Base-by-base conservation (phyloP, 37 sponge, comb jelly and placozoan species). In the Ianthella basta region DNA sequence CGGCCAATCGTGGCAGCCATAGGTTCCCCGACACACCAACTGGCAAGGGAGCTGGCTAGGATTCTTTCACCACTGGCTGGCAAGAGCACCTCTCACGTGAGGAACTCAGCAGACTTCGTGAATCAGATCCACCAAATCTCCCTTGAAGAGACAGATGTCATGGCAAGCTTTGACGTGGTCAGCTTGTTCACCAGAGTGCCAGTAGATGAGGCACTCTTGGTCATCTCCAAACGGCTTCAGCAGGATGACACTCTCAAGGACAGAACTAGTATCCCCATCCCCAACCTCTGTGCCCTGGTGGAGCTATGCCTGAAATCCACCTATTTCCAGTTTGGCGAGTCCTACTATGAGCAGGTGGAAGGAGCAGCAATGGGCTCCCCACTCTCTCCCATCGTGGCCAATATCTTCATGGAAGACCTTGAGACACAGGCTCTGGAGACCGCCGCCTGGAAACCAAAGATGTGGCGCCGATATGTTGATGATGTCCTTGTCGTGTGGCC, bases 181-280 rank as follows among this genome's bases (percentile, higher is more conserved):
- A 56, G 61, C 41, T 61, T 81, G 6, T 81, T 59, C 41, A 81
- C 81, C 14, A 81, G 32, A 24, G 61, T 81, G 12, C 81, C 81
- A 59, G 61, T 81, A 5, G 61, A 59, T 33, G 81, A 27, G 23
- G 81, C 81, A 14, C 81, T 81, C 61, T 10, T 56, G n/a, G 81
- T 34, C 81, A 57, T 81, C 34, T 24, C 61, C 36, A 2, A 32
- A 2, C 81, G 23, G 1, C 81, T 81, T 34, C 72, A 36, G 37
- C 34, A 70, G 37, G 72, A 70, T 33, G 37, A 81, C 4, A 33
- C 60, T n/a, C 21, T 81, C 18, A 29, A 56, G 37, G 81, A 81
- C 5, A 2, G 81, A 30, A 83, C 68, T 4, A 35, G 41, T 6
- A 65, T 83, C 83, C 68, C 83, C 19, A 44, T 30, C 69, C 53